phyloP scores from a whole-genome alignment of 2,888 invertebrate genomes.

The Trissolcus japonicus region DNA sequence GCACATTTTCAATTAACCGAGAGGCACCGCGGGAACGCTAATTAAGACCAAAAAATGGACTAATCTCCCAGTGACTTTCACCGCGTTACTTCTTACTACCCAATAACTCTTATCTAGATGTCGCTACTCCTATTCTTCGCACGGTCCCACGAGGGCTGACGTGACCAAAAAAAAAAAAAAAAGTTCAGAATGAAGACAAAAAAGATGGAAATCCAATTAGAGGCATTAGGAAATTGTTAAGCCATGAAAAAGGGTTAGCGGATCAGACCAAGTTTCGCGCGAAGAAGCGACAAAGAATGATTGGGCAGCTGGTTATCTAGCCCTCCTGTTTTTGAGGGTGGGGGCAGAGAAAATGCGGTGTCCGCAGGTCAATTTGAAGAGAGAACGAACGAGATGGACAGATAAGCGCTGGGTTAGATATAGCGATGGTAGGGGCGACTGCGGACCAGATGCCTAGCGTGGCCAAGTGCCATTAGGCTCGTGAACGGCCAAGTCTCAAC shows the following conservation, averaged over 20 bases:
- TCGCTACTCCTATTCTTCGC: slow-evolving; percentile 34
- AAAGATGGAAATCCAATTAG: slow-evolving; percentile 16
- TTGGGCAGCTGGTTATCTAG: slow-evolving; percentile 26
- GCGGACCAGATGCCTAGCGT: slow-evolving; percentile 48
- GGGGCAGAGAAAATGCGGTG: slow-evolving; percentile 23
- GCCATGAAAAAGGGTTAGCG: slow-evolving; percentile 22
- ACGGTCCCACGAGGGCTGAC: slow-evolving; percentile 19
- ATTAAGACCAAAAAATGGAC: slow-evolving; percentile 48
- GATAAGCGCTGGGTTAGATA: slow-evolving; percentile 50
- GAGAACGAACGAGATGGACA: slow-evolving; percentile 43
- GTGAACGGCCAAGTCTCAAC: slow-evolving; percentile 68
- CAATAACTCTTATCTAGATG: slow-evolving; percentile 49
- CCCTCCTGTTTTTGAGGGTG: slow-evolving; percentile 22
- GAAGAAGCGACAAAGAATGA: slow-evolving; percentile 1
- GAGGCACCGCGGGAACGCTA: slow-evolving; percentile 27
- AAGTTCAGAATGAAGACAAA: slow-evolving; percentile 7
- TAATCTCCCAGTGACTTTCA: slow-evolving; percentile 33
- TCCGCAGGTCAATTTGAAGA: slow-evolving; percentile 53
- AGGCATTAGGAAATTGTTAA: slow-evolving; percentile 17
- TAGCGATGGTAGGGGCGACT: slow-evolving; percentile 44
- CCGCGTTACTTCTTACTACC: slow-evolving; percentile 36
- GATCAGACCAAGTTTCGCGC: slow-evolving; percentile 31
- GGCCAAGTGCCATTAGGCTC: slow-evolving; percentile 69
- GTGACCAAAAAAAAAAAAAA: slow-evolving; percentile 12
- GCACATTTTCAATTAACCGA: slow-evolving; percentile 47